phyloP scores from a whole-genome alignment of 2,888 invertebrate species.

The Drosophila anceps region DNA sequence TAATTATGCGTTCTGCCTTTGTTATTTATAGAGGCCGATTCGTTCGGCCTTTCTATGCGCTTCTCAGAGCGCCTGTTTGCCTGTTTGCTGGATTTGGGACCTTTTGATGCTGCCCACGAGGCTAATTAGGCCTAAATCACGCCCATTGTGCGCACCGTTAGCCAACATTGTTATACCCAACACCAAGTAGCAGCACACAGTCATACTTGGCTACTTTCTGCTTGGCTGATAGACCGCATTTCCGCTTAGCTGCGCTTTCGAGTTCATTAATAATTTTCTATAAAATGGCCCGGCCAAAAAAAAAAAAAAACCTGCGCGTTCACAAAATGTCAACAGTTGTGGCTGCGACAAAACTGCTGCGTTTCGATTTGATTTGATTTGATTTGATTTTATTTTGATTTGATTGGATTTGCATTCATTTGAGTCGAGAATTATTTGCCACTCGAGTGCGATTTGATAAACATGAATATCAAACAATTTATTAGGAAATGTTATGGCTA shows the following conservation, averaged over 20 bases:
- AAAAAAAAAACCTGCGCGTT: constrained; percentile 1
- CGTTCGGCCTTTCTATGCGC: constrained; percentile 28
- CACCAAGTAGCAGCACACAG: constrained; percentile 4
- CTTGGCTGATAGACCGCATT: constrained; percentile 18
- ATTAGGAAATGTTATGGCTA: constrained; percentile 7
- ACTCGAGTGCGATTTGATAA: constrained; percentile 26
- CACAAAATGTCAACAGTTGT: constrained; percentile 46
- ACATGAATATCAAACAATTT: constrained; percentile 37
- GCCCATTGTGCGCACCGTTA: constrained; percentile 64
- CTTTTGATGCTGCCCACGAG: constrained; percentile 67
- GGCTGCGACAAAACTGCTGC: constrained; percentile 3
- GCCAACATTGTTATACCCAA: constrained; percentile 53
- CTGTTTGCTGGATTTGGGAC: constrained; percentile 9
- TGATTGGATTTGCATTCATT: constrained; percentile 10
- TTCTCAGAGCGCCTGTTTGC: constrained; percentile 14
- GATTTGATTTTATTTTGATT: constrained; percentile 12
- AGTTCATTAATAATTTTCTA: constrained; percentile 66
- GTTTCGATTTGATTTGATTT: constrained; percentile 8
- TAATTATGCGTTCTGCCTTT: constrained; percentile 76
- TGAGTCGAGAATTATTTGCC: constrained; percentile 11
- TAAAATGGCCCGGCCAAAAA: background rate
- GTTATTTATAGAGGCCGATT: constrained; percentile 51
- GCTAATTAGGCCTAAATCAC: constrained; percentile 77
- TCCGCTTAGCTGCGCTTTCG: constrained; percentile 47
- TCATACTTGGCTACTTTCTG: constrained; percentile 4